Evolutionary conservation across 2,797 vertebrate species (phyloP), one percentile per base, ranked within the genome.

Genomic region (Zenarchopterus dispar): DNA sequence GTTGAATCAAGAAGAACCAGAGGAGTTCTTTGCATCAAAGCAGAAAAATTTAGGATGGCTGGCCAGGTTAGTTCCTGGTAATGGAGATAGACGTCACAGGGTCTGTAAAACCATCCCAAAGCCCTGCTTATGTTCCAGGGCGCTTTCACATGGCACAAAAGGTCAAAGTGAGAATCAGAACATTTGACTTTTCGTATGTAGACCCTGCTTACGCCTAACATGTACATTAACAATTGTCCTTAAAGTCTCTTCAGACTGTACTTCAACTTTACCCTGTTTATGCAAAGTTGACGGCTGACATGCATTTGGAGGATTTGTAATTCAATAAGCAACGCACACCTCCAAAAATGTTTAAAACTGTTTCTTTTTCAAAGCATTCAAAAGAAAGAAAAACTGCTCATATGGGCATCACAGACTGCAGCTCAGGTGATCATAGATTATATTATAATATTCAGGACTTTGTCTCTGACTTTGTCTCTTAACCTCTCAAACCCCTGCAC

Each of bases 171-270:
- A 46, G 0, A 24, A 33, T 39, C 17, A 24, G 19, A 21, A 24
- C 26, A 16, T 39, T 13, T 57, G 18, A 36, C 33, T 21, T 10
- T 41, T 19, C 1, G 21, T 8, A 6, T 59, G 13, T 8, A 28
- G 21, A 16, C 28, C 8, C 11, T 8, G 13, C 10, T 19, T 44
- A 19, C 22, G 33, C n/a, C 19, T 52, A 10, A 45, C 13, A 16
- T 47, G 19, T 6, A 13, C 54, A 39, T 69, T 42, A 17, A 22
- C 31, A 73, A 31, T 50, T 28, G 45, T 47, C 21, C 24, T 33
- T 11, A 46, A 31, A 5, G 26, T 49, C 24, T 64, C 26, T 18
- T 51, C 28, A 63, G 18, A 56, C n/a, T 28, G 21, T 44, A 23
- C 17, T n/a, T 8, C 15, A 26, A 18, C 53, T 28, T 44, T 17